Evolutionary conservation across 2,888 invertebrate species (phyloP), one percentile per base, ranked within the genome.

Genomic region (Rhingia campestris): DNA sequence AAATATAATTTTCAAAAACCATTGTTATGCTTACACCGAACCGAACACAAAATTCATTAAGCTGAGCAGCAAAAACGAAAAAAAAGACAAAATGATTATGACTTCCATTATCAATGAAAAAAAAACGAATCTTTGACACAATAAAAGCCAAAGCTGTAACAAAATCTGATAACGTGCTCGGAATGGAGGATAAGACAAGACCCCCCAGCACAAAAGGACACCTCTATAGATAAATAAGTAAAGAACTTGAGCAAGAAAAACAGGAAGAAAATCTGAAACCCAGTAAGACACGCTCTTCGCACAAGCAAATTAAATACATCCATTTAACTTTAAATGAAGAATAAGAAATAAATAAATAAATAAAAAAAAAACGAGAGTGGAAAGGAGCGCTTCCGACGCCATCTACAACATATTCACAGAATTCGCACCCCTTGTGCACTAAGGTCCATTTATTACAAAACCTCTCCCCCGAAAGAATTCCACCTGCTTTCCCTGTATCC

Each of bases 221-320:
- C 33, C 32, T 12, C 12, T 45, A 41, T 10, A 49, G 59, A 63
- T 47, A 61, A 61, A 75, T 49, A 47, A 63, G 45, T 43, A 79
- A 56, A 54, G 41, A 56, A 41, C 64, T 64, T 56, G 37, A 47
- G 22, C 22, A 22, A 22, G 22, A 22, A 22, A 22, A 39, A 47
- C 7, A 14, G 4, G 45, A 45, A 37, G 14, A n/a, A 37, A 41
- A 64, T 30, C 45, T n/a, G 41, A 70, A 75, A 66, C 51, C 61
- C 51, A 77, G 66, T 51, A 67, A 54, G 72, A 74, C 79, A 79
- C 63, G 61, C 66, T 66, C 66, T 73, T 53, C 79, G 56, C 74
- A 63, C 47, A 74, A 49, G 41, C 73, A 79, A 84, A 82, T 82
- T 77, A 82, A 84, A 79, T 79, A 73, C 82, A 82, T 79, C 72